Percentiles rank a stretch among this genome's conserved stretches.
These are phyloP conservation scores for Neoarius graeffei DNA, from an alignment of 2,113 vertebrate species.

Conservation along the genomic window DNA sequence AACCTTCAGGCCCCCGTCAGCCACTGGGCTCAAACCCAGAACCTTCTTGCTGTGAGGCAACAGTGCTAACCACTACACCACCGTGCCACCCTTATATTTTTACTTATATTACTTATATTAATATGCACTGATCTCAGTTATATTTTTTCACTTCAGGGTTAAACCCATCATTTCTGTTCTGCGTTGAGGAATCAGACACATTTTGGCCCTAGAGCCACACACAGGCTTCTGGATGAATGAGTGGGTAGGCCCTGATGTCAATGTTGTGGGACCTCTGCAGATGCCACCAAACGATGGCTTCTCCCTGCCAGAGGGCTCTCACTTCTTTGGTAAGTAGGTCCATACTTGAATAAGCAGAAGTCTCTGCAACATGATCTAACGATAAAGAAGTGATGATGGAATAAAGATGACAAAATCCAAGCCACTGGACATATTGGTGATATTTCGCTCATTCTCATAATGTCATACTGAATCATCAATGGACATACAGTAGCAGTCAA, in stretches of 20 bases:
- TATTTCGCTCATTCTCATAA: not conserved
- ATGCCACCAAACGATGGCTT: slow-evolving; percentile 82
- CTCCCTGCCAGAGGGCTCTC: slow-evolving; percentile 80
- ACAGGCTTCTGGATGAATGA: slow-evolving; percentile 73
- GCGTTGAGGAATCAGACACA: not conserved
- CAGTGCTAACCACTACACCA: too few species aligned
- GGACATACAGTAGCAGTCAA: not conserved
- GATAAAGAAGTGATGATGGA: not conserved
- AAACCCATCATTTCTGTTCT: slow-evolving; percentile 20
- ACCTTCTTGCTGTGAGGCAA: too few species aligned
- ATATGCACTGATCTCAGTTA: not conserved
- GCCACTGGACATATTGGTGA: not conserved
- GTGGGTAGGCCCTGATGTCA: slow-evolving; percentile 85
- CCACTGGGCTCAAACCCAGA: too few species aligned
- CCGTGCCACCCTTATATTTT: too few species aligned
- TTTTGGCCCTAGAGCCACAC: slow-evolving; percentile 44
- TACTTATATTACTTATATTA: not conserved
- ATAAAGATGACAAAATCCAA: not conserved
- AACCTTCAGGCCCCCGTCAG: too few species aligned
- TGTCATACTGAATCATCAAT: not conserved
- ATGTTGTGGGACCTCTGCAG: slow-evolving; percentile 85
- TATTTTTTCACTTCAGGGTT: not conserved
- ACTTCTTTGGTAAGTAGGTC: slow-evolving; percentile 86
- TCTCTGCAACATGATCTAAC: not conserved
- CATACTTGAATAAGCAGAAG: not conserved